Conservation (phyloP, 2,797 vertebrate species). For the Podarcis siculus region DNA sequence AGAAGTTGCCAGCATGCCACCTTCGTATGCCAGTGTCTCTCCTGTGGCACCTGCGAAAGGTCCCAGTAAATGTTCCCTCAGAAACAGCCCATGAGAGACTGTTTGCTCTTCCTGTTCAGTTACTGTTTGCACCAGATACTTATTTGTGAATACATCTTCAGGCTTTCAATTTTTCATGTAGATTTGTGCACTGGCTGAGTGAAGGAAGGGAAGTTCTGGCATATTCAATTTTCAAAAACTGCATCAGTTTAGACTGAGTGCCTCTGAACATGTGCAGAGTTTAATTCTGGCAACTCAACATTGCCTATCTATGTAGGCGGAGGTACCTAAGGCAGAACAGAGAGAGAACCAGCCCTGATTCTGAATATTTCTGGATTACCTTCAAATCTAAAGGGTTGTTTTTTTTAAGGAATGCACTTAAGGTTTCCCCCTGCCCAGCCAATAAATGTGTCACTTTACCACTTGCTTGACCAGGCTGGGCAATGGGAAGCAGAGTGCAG, state of each 20-base stretch:
- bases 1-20: too few relatives aligned
- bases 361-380: not conserved
- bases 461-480: not conserved
- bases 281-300: not conserved
- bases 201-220: not conserved
- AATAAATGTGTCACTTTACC: not conserved
- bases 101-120: too few relatives aligned
- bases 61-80: too few relatives aligned
- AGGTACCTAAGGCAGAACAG: not conserved
- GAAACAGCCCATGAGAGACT: too few relatives aligned
- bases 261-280: not conserved
- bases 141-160: not conserved
- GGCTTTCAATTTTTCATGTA: not conserved
- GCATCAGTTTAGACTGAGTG: not conserved
- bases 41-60: too few relatives aligned
- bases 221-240: not conserved
- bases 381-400: not conserved
- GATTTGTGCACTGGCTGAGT: not conserved
- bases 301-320: not conserved
- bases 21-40: too few relatives aligned
- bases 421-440: not conserved
- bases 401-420: not conserved
- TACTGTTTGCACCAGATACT: not conserved
- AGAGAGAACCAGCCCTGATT: not conserved
- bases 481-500: not conserved